Base-by-base conservation (phyloP, 1,140 invertebrate genomes). In the Drosophila takahashii region DNA sequence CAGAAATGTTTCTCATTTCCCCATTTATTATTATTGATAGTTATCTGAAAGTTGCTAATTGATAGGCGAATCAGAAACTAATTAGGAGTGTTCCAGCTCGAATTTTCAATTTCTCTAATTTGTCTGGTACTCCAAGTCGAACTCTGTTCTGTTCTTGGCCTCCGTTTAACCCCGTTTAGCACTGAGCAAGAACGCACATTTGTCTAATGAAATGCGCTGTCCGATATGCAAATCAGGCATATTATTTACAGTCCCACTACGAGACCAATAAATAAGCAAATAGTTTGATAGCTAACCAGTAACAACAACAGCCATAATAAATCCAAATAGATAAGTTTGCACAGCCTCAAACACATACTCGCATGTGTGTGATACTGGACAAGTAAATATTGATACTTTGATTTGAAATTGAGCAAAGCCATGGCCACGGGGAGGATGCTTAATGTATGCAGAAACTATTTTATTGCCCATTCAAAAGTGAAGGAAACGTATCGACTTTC, bases 361-460 rank as follows among this genome's bases (percentile, higher is more conserved):
- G 39, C 9, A 50, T 37, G 34, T 32, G 18, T 36, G 8, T 34
- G 58, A 47, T 44, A 52, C 47, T 47, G 51, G 34, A 67, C 41
- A 45, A 52, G 70, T 65, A 83, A 87, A 87, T 87, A 87, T 87
- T 81, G 70, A 87, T 87, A 67, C 72, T 86, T 86, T 79, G 70
- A 76, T 83, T 79, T 62, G 44, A 67, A 79, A 87, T 87, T 56
- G 54, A 72, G 54, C 48, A 56, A 62, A 54, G 69, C 61, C 45
- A 71, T 66, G 54, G 10, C 54, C 50, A 47, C 2, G 42, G 29
- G 57, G 58, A 60, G 48, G 27, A 66, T 70, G 50, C 65, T 18
- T 64, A 57, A 77, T 64, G 41, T 60, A 22, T 27, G 47, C 48
- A 37, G 26, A 22, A 42, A 41, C 29, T 59, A 53, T 59, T 44